These are phyloP conservation scores for Aptenodytes forsteri DNA, from an alignment of 2,113 vertebrate species.

Conservation along the genomic window DNA sequence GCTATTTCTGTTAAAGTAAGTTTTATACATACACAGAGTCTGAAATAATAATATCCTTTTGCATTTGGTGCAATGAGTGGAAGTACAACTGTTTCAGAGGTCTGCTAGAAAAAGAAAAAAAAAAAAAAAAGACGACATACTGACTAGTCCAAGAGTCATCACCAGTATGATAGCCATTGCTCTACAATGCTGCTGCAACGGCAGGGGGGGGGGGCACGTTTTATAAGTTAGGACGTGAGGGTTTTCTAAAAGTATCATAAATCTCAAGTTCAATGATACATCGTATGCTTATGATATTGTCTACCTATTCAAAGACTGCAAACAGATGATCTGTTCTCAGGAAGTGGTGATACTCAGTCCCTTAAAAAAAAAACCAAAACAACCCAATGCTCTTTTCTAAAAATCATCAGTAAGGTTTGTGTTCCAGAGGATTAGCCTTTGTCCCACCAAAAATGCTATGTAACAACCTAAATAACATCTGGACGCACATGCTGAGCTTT, in stretches of 20 bases:
- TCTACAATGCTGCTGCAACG: not conserved
- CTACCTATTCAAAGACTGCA: not conserved
- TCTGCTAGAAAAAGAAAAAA: not conserved
- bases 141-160: not conserved
- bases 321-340: not conserved
- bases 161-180: rapidly evolving
- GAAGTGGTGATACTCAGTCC: not conserved
- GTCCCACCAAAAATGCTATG: not conserved
- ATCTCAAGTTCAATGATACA: not conserved
- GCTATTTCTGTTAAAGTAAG: not conserved
- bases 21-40: not conserved
- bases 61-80: not conserved
- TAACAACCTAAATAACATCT: not conserved
- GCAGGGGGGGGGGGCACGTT: no score
- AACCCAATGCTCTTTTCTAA: not conserved
- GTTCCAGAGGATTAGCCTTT: not conserved
- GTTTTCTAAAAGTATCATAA: not conserved
- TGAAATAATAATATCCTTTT: not conserved
- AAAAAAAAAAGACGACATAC: no score
- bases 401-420: not conserved
- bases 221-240: rapidly evolving
- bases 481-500: not conserved
- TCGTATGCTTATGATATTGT: not conserved
- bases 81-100: not conserved
- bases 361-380: not conserved